Conservation (phyloP, 2,888 invertebrate species). For the Phytoseiulus persimilis region DNA sequence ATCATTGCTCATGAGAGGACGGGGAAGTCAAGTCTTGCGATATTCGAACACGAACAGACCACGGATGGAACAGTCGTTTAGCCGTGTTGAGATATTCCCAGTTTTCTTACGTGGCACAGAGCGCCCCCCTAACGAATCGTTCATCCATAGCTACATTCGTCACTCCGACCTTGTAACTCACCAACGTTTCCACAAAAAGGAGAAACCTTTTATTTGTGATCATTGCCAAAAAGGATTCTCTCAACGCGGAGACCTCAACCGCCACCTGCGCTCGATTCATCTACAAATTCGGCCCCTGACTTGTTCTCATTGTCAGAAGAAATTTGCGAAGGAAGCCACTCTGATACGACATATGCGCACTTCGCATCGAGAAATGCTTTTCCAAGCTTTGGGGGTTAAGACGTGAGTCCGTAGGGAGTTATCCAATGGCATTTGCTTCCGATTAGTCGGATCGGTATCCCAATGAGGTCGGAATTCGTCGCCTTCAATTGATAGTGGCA, state of each 20-base stretch:
- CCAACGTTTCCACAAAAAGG: conserved; percentile 48
- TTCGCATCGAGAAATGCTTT: conserved; percentile 47
- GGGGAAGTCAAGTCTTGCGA: too few species aligned
- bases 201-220: conserved; percentile 47
- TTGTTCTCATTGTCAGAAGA: conserved; percentile 48
- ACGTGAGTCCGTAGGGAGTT: background rate
- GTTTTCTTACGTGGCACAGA: background rate
- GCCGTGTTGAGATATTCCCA: too few species aligned
- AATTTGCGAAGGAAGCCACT: conserved; percentile 48
- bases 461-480: too few species aligned
- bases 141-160: conserved; percentile 46
- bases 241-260: conserved; percentile 48
- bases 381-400: background rate
- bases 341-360: conserved; percentile 48
- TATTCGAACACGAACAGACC: too few species aligned
- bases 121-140: background rate
- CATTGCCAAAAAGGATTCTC: conserved; percentile 48
- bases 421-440: too few species aligned
- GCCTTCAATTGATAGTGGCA: too few species aligned
- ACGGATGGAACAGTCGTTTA: too few species aligned
- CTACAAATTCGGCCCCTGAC: conserved; percentile 46
- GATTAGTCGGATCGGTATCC: too few species aligned
- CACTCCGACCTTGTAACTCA: conserved; percentile 48
- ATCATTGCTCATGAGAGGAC: too few species aligned
- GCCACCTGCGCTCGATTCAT: conserved; percentile 48